Base-by-base conservation (phyloP, 2,888 invertebrate genomes). In the Zaprionus bogoriensis region DNA sequence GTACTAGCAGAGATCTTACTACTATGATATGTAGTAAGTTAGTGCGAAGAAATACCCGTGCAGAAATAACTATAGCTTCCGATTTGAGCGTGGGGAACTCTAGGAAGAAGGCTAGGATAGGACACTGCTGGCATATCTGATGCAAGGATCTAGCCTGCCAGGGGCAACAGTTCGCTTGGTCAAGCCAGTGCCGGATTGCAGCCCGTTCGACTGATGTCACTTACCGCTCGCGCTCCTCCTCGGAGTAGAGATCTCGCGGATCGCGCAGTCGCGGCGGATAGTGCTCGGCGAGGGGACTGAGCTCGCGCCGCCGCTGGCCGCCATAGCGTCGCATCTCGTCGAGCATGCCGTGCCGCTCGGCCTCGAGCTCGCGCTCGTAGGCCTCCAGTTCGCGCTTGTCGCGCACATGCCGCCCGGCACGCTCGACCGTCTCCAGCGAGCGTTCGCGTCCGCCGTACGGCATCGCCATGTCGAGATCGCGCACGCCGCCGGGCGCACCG, bases 381-480 rank as follows among this genome's bases (percentile, higher is more conserved):
- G 74, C 57, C 14, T 88, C 89, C 30, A 83, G 46, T 3, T 89
- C 87, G 0, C 89, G 85, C 53, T 89, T 89, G 36, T 76, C 79
- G 9, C 80, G 68, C n/a, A 84, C 66, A 68, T 77, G 85, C 0
- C 87, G 86, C 0, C 78, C 81, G 1, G 54, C 46, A 2, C 88
- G 76, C 2, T 82, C 87, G 3, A 85, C 78, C 0, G 82, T 74
- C 27, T 90, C 90, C 27, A 90, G 62, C 0, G 90, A 90, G 0
- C 89, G 88, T 30, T 91, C 91, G 0, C 91, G 81, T 27, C 89
- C 88, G 20, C 85, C 88, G 19, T 88, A 91, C 0, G 90, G 79
- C 36, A 72, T 41, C 17, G 93, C 92, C 55, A 93, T 91, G 14
- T 93, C 93, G 55, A 93, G 92, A 50, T 94, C 91, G 4, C 95